Base-by-base conservation (phyloP, 2,888 invertebrate genomes). In the Athrips mouffetella region DNA sequence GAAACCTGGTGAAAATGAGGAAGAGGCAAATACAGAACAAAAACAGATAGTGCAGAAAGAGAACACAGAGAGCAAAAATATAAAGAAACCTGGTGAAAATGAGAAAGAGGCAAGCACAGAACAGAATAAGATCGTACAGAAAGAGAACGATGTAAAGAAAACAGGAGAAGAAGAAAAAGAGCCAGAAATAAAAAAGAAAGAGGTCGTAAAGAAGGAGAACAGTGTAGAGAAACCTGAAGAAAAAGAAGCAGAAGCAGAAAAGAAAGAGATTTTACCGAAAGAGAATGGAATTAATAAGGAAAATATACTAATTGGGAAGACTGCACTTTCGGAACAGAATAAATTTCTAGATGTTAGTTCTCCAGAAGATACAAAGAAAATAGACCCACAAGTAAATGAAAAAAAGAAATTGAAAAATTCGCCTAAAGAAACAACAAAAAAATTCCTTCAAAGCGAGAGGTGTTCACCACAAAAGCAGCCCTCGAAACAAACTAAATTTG, bases 401-500 rank as follows among this genome's bases (percentile, higher is more conserved):
- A 40, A 18, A 37, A 45, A 45, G 31, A 30, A 23, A 2, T 21
- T 11, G 13, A 13, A 25, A n/a, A 44, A 50, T 6, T 55, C 70
- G 1, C 56, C 57, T 0, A 65, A 62, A 51, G 58, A 65, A 33
- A 66, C 58, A 7, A 58, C 73, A 0, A 50, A 64, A 42, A 60
- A 59, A 15, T 62, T 79, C 21, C 53, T 79, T n/a, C 60, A 65
- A 21, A 55, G 54, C 21, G 76, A 77, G 48, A 57, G 49, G 27
- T 52, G 35, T 20, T 20, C 55, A 15, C 33, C 58, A 25, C 49
- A 51, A 16, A 54, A 51, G 40, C 53, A 62, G 47, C 59, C 70
- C 25, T 65, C 74, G 1, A 74, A 67, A 54, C 72, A 57, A 49
- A 62, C 60, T 50, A 80, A 74, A 75, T 65, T 79, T 41, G 79